phyloP scores from a whole-genome alignment of 2,797 vertebrate genomes.

The Poeciliopsis turneri region DNA sequence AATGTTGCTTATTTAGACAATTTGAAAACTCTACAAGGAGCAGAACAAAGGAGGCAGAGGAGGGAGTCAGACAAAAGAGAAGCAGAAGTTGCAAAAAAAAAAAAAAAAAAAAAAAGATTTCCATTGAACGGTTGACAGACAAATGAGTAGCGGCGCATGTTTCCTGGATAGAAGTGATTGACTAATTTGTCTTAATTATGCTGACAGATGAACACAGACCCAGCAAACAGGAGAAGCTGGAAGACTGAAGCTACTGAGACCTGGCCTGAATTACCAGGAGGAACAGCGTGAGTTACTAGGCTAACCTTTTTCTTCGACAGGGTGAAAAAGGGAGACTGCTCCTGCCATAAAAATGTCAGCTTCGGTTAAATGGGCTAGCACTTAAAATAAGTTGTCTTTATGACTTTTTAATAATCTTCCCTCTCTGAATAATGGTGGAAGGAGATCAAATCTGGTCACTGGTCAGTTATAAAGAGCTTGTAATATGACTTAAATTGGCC shows the following conservation, averaged over 20 bases:
- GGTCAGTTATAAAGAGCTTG: background rate
- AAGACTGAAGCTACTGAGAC: conserved; percentile 4
- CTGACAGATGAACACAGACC: conserved; percentile 27
- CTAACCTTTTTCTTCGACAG: conserved; percentile 37
- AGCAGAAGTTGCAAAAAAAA: background rate
- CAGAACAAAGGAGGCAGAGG: background rate
- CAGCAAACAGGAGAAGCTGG: conserved; percentile 14
- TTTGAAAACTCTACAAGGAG: conserved; percentile 31
- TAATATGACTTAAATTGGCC: background rate
- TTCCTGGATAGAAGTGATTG: conserved; percentile 17
- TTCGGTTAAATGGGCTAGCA: background rate
- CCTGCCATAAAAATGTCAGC: conserved; percentile 20
- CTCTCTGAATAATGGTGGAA: conserved; percentile 1
- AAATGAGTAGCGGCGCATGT: conserved; percentile 48
- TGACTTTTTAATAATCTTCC: conserved; percentile 23
- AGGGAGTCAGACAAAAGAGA: background rate
- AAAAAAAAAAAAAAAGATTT: conserved; percentile 25
- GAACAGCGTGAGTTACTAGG: conserved; percentile 6
- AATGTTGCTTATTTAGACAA: conserved; percentile 55
- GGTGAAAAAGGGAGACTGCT: conserved; percentile 4
- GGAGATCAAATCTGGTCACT: background rate
- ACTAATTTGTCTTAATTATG: conserved; percentile 67
- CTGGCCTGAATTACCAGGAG: conserved; percentile 2
- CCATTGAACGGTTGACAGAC: conserved; percentile 40
- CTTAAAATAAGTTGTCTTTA: conserved; percentile 17